These are phyloP conservation scores for Pollachius pollachius DNA, from an alignment of 2,113 vertebrate species.

Conservation along the genomic window DNA sequence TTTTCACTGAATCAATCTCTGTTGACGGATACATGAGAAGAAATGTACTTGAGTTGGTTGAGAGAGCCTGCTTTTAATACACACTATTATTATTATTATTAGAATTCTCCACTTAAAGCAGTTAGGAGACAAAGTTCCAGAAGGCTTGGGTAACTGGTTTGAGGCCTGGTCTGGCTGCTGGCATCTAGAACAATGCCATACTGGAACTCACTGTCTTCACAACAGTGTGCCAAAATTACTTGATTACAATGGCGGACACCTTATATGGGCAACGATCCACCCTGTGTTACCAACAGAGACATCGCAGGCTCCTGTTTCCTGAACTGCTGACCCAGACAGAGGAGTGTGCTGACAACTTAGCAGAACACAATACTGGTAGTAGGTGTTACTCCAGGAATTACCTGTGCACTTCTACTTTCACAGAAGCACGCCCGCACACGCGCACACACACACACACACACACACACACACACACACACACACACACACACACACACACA, in stretches of 20 bases:
- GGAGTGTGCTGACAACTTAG: background rate
- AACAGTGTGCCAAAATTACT: too few relatives aligned
- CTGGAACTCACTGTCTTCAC: constrained; percentile 36
- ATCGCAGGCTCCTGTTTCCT: constrained; percentile 10
- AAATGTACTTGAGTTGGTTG: too few relatives aligned
- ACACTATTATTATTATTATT: too few relatives aligned
- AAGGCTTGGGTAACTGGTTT: constrained; percentile 27
- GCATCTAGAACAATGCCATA: constrained; percentile 24
- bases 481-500: too few relatives aligned
- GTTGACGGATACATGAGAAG: too few relatives aligned
- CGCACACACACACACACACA: too few relatives aligned
- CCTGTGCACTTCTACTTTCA: background rate
- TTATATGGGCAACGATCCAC: constrained; percentile 27
- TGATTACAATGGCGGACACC: constrained; percentile 17
- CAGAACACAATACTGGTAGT: background rate
- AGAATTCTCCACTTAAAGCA: too few relatives aligned
- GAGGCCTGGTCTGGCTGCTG: constrained; percentile 56
- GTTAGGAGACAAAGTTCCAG: constrained; percentile 20
- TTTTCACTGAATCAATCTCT: too few relatives aligned
- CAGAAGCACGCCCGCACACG: too few relatives aligned
- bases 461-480: too few relatives aligned
- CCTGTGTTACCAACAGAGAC: constrained; percentile 19
- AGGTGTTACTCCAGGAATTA: background rate
- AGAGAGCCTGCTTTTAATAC: background rate
- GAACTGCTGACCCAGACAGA: background rate